Base-by-base conservation (phyloP, 2,113 vertebrate genomes). In the Pseudorhombus dupliciocellatus region DNA sequence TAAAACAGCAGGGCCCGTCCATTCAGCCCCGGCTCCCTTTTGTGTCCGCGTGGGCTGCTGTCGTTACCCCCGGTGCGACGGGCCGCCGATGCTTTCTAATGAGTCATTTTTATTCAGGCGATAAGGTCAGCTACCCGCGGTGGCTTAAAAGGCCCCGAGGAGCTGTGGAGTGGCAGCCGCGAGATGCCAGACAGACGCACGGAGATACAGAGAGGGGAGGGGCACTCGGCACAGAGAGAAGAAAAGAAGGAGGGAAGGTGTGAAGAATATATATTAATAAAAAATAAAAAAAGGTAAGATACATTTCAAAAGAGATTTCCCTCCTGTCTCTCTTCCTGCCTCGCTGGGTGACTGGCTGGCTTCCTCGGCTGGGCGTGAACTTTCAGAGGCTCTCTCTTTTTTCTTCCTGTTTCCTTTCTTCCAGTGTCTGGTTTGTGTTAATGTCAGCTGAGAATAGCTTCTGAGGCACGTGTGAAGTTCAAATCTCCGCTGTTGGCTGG, bases 61-160 rank as follows among this genome's bases (percentile, higher is more conserved):
- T 88, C 87, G 81, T 75, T 88, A 87, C 85, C 90, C 88, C 84
- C 50, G 58, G 85, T 85, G 89, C 73, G 77, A 75, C 59, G 60
- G 75, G 83, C 84, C 53, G 81, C 83, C 78, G 67, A 58, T 28
- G 79, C 60, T 86, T 89, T 87, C 83, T 90, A 92, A 91, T 84
- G 87, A 87, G 75, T 90, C 84, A 81, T 92, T 92, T 90, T 90
- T 90, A 90, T 87, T 91, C 88, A 84, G 90, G 81, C 85, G 86
- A 92, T 91, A 90, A 92, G 89, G 89, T 91, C 89, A 90, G 90
- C 85, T 85, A 85, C 89, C 87, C 87, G 83, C 84, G 42, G 89
- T 53, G 87, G 84, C 88, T 91, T 88, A 89, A 88, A 92, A 90
- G 88, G 85, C 82, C 90, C 85, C 0, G 79, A 87, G 86, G 88